These are phyloP conservation scores for Ptilonorhynchus violaceus DNA, from an alignment of 2,113 vertebrate species.

Conservation along the genomic window DNA sequence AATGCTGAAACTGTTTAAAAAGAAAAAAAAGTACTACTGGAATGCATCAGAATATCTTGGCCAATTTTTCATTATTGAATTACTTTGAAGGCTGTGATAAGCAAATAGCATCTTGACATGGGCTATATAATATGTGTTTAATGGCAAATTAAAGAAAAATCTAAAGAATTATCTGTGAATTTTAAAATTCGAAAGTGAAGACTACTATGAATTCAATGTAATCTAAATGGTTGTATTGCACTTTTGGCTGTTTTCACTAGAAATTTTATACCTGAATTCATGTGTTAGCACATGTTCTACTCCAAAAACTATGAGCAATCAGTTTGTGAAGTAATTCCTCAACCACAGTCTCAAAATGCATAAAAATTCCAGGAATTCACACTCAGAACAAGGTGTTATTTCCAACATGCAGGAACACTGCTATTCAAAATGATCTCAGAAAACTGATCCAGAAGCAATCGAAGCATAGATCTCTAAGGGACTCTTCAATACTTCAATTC, in stretches of 20 bases:
- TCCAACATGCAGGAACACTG: neutral
- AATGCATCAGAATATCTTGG: neutral
- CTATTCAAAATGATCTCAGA: neutral
- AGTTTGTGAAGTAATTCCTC: neutral
- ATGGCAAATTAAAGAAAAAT: neutral
- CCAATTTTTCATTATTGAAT: neutral
- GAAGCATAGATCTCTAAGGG: neutral
- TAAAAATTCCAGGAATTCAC: neutral
- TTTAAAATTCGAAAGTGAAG: neutral
- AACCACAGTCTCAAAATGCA: neutral
- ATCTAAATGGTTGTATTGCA: neutral
- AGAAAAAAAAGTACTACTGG: neutral
- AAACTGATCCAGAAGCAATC: neutral
- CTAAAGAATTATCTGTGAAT: neutral
- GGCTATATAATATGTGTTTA: neutral
- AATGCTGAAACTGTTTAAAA: neutral
- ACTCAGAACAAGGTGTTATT: neutral
- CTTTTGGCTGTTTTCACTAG: neutral
- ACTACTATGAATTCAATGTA: neutral
- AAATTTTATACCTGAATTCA: neutral
- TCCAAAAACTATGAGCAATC: neutral
- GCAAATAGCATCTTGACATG: neutral
- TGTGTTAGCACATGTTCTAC: neutral
- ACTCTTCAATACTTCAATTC: neutral
- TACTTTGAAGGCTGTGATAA: neutral